Evolutionary conservation across 2,888 invertebrate species (phyloP), one percentile per base, ranked within the genome.

Genomic region (Dynastes hyllus): DNA sequence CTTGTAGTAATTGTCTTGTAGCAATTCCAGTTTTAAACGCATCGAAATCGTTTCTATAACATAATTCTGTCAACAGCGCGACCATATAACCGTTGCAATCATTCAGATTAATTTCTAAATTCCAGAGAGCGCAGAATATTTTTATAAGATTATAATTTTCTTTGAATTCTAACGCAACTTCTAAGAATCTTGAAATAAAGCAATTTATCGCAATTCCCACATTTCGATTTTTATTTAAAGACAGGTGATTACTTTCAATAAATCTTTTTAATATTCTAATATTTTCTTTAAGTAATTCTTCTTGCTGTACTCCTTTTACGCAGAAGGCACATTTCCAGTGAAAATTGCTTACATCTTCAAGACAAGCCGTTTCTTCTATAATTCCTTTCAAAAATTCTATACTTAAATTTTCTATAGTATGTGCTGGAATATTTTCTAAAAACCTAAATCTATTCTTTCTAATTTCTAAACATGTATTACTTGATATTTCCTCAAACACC

Each of bases 291-390:
- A 69, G 22, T 22, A 69, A 69, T 69, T 69, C 22, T 8, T 69
- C 50, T n/a, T 51, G 69, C 2, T 69, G 13, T 13, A 11, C 8
- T 50, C 4, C 27, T 5, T 50, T 16, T 11, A 22, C 6, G 11
- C 8, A 27, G 6, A 69, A 69, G 22, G 50, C 27, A 13, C 50
- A 69, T 27, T 69, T 69, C 69, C 69, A 69, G 11, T 69, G 69
- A 27, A 69, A 69, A 50, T 45, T 50, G 1, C 5, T 22, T 8
- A 22, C 50, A 13, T 27, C 27, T 4, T 69, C 27, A 1, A 45
- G 22, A 69, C 9, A 50, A 11, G 69, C 67, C 1, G 67, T 69
- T 50, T 50, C 27, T 51, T 11, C 9, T 2, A 69, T 69, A 4
- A 69, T 27, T 1, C 22, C 32, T 45, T 22, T 63, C 29, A 76